Conservation (phyloP, 2,113 vertebrate species). For the Delphinapterus leucas region DNA sequence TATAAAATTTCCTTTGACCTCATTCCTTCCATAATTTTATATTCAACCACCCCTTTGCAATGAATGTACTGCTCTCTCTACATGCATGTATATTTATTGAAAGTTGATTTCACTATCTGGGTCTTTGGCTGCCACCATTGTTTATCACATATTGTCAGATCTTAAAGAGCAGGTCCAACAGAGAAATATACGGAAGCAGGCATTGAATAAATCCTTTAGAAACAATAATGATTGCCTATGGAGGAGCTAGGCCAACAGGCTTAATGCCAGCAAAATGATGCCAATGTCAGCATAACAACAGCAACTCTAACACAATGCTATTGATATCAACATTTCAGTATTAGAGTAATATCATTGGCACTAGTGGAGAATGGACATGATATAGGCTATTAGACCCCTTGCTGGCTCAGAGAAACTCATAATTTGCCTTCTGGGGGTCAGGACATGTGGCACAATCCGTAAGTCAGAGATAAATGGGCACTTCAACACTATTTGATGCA, state of each 20-base stretch:
- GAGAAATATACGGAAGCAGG: conserved; percentile 1
- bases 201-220: conserved; percentile 48
- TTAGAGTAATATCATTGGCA: conserved; percentile 47
- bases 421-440: not conserved
- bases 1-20: not conserved
- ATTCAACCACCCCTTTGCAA: not conserved
- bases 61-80: not conserved
- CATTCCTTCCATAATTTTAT: not conserved
- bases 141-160: conserved; percentile 35
- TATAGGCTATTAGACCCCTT: not conserved
- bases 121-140: not conserved
- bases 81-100: not conserved
- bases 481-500: not conserved
- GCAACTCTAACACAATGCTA: not conserved
- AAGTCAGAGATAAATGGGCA: not conserved
- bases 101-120: conserved; percentile 19
- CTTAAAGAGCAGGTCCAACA: not conserved
- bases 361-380: not conserved
- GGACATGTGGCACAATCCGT: not conserved
- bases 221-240: conserved; percentile 31
- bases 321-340: conserved; percentile 31
- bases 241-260: conserved; percentile 43
- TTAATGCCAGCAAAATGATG: conserved; percentile 53
- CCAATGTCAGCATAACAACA: conserved; percentile 49
- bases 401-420: conserved; percentile 1